phyloP scores from a whole-genome alignment of 2,113 vertebrate genomes.

The Mustelus asterias region DNA sequence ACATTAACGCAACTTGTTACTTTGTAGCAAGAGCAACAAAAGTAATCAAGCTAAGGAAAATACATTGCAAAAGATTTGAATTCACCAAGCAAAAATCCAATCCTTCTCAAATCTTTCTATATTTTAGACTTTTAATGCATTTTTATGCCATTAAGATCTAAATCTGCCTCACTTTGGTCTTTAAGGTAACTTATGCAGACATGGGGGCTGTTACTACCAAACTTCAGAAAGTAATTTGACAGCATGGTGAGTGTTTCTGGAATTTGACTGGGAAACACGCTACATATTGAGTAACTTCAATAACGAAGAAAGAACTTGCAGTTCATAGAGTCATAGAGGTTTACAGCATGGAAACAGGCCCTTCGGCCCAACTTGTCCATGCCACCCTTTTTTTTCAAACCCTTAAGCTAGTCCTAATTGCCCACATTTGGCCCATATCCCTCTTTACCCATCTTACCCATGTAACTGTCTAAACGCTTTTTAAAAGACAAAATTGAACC shows the following conservation, averaged over 20 bases:
- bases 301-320: background rate
- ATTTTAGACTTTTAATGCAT: background rate
- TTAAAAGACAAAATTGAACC: no score
- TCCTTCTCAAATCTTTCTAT: background rate
- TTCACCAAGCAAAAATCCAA: background rate
- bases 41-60: background rate
- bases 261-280: background rate
- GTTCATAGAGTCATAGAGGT: background rate
- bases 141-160: background rate
- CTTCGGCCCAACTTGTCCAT: no score
- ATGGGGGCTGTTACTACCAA: background rate
- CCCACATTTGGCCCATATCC: no score
- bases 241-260: background rate
- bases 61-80: background rate
- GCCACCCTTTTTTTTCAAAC: no score
- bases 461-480: no score
- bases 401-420: no score
- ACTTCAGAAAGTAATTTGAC: background rate
- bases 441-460: no score
- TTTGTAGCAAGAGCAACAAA: background rate
- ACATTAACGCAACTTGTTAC: no score
- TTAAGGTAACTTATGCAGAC: background rate
- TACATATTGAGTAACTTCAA: background rate
- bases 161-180: background rate
- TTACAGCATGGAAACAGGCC: no score